Evolutionary conservation across 2,797 vertebrate species (phyloP).

Genomic region (Perodicticus potto): DNA sequence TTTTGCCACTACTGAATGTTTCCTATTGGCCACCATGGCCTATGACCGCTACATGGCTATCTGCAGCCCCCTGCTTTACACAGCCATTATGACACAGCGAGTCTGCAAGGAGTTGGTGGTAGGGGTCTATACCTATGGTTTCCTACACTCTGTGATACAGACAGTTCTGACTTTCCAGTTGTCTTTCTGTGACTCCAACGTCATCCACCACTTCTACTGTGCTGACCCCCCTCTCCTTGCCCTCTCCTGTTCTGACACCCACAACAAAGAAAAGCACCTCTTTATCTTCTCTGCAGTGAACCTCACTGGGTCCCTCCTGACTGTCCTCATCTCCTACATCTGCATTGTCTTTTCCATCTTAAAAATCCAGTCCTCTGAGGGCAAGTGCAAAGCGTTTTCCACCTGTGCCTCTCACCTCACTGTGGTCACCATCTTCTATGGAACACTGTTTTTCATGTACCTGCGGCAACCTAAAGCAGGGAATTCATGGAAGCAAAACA

Average conservation of each 20-base stretch:
- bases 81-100: slow-evolving; percentile 78
- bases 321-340: slow-evolving; percentile 75
- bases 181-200: slow-evolving; percentile 79
- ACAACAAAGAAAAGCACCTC: slow-evolving; percentile 77
- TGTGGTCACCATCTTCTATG: slow-evolving; percentile 83
- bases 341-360: slow-evolving; percentile 77
- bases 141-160: slow-evolving; percentile 80
- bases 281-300: slow-evolving; percentile 79
- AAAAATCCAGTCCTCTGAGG: slow-evolving; percentile 73
- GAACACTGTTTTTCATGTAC: slow-evolving; percentile 84
- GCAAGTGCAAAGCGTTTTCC: slow-evolving; percentile 84
- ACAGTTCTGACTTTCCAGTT: slow-evolving; percentile 82
- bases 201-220: slow-evolving; percentile 83
- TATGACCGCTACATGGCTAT: slow-evolving; percentile 85
- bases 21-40: slow-evolving; percentile 84
- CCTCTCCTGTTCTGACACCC: slow-evolving; percentile 83
- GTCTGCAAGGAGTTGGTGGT: slow-evolving; percentile 78
- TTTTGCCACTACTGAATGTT: slow-evolving; percentile 76
- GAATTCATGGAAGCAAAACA: slow-evolving; percentile 70
- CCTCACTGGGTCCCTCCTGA: slow-evolving; percentile 78
- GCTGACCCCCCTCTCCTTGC: slow-evolving; percentile 80
- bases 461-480: slow-evolving; percentile 56
- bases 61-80: slow-evolving; percentile 84
- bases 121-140: slow-evolving; percentile 75
- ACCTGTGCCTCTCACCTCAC: slow-evolving; percentile 86